phyloP scores from a whole-genome alignment of 1,140 invertebrate genomes.

The Zaprionus gabonicus region DNA sequence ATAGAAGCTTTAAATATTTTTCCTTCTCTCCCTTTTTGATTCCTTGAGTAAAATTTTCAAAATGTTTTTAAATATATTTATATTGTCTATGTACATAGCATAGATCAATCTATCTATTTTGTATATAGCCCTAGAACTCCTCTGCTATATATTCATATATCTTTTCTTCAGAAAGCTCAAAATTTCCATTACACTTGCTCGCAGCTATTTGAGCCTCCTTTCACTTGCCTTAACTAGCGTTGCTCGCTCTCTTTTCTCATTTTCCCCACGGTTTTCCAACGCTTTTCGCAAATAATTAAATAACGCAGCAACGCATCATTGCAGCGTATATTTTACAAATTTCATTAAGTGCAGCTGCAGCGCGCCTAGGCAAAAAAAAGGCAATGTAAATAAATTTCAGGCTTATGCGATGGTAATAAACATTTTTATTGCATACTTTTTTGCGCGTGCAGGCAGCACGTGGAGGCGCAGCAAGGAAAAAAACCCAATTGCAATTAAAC shows the following conservation, averaged over 20 bases:
- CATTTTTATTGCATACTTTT: constrained; percentile 63
- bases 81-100: no score
- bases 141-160: no score
- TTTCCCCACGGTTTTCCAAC: neutral
- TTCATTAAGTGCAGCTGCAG: constrained; percentile 51
- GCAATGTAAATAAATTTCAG: constrained; percentile 60
- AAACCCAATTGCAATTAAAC: constrained; percentile 72
- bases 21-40: no score
- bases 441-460: constrained; percentile 12
- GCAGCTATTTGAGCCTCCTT: neutral
- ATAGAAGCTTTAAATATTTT: no score
- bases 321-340: constrained; percentile 56
- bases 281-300: constrained; percentile 23
- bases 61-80: no score
- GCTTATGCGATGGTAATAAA: constrained; percentile 67
- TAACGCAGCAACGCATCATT: constrained; percentile 10
- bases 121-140: no score
- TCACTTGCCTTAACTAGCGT: neutral
- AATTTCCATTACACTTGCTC: no score
- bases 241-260: no score
- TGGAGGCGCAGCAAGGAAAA: neutral
- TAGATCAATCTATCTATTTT: no score
- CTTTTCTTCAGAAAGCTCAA: no score
- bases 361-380: constrained; percentile 8
- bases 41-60: no score